Evolutionary conservation across 2,113 vertebrate genomes (phyloP).

Genomic region (Nycticebus coucang): DNA sequence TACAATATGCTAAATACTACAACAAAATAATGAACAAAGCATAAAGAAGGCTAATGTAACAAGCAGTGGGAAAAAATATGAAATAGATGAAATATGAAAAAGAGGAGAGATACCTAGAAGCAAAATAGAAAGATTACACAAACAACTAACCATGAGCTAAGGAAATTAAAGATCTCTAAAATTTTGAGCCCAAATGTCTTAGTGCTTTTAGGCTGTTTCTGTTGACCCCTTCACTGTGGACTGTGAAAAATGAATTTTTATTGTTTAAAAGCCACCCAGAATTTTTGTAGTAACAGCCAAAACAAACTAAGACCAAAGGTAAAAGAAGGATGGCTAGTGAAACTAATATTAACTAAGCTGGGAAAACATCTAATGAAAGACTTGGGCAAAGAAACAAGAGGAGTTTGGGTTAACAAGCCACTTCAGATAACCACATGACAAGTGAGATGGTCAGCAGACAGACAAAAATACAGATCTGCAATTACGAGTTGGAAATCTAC

Average conservation of each 20-base stretch:
- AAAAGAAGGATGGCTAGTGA: not conserved
- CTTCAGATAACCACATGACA: not conserved
- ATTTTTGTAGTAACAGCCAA: not conserved
- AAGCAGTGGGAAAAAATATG: not conserved
- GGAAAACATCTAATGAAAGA: slow-evolving; percentile 30
- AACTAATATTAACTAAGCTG: not conserved
- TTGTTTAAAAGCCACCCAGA: not conserved
- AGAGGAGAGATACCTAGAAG: not conserved
- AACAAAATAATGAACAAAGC: slow-evolving; percentile 27
- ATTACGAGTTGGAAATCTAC: not conserved
- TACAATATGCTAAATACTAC: not conserved
- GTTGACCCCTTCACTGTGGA: not conserved
- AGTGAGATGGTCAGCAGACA: not conserved
- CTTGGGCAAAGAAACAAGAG: not conserved
- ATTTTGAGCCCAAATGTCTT: not conserved
- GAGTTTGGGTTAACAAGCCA: not conserved
- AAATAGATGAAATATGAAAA: not conserved
- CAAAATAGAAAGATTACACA: not conserved
- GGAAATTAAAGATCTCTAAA: not conserved
- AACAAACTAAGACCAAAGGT: not conserved
- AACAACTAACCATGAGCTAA: not conserved
- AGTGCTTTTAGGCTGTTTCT: not conserved
- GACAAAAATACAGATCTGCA: not conserved
- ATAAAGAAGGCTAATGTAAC: slow-evolving; percentile 15
- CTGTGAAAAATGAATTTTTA: not conserved